Conservation (phyloP, 2,113 vertebrate species). For the Dicaeum eximium region DNA sequence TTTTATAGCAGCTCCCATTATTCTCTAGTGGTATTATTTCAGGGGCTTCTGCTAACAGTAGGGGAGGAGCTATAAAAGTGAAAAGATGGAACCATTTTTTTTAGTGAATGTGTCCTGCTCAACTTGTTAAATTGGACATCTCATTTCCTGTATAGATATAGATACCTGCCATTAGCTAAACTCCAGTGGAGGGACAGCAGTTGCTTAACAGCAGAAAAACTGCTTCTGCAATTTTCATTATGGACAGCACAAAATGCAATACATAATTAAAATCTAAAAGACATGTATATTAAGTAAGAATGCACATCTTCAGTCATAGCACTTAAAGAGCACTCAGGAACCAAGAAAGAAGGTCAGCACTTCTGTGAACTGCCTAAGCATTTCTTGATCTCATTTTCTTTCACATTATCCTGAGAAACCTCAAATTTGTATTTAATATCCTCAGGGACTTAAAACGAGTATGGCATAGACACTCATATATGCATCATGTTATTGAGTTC, state of each 20-base stretch:
- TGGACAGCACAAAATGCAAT: background rate
- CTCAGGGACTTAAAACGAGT: background rate
- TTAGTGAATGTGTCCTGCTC: background rate
- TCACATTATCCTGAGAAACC: background rate
- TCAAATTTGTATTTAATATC: background rate
- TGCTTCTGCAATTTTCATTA: background rate
- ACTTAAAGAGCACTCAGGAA: background rate
- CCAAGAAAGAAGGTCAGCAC: background rate
- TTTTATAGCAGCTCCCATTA: slow-evolving; percentile 19
- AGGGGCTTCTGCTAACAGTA: background rate
- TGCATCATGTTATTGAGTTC: background rate
- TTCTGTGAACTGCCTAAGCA: background rate
- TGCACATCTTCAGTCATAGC: background rate
- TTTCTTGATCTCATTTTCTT: background rate
- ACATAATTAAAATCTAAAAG: background rate
- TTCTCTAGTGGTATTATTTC: slow-evolving; percentile 11
- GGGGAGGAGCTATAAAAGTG: slow-evolving; percentile 8
- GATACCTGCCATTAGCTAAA: background rate
- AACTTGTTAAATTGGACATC: background rate
- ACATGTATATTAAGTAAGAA: background rate
- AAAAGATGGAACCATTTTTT: background rate
- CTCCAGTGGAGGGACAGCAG: background rate
- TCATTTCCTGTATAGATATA: background rate
- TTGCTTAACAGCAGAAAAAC: background rate
- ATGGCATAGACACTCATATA: background rate